Evolutionary conservation across 2,113 vertebrate genomes (phyloP).

Genomic region (Grantiella picta): DNA sequence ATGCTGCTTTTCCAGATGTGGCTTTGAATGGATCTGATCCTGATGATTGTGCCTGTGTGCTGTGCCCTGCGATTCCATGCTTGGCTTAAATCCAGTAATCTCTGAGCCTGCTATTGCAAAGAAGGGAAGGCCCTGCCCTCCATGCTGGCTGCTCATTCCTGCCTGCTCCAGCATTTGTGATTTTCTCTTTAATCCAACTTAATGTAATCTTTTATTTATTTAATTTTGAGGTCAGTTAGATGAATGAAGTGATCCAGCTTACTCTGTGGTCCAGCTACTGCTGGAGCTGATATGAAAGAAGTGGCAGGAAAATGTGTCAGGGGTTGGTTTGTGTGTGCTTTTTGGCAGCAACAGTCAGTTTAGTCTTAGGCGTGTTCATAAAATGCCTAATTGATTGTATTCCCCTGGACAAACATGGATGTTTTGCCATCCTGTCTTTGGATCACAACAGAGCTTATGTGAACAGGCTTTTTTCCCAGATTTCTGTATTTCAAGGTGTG

Average conservation of each 20-base stretch:
- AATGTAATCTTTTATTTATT: constrained; percentile 27
- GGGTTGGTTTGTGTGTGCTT: background rate
- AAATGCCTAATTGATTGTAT: background rate
- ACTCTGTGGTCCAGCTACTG: background rate
- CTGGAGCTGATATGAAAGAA: background rate
- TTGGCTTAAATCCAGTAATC: background rate
- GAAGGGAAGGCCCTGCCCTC: background rate
- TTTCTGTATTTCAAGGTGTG: background rate
- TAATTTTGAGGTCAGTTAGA: background rate
- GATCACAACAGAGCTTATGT: background rate
- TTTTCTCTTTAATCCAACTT: constrained; percentile 30
- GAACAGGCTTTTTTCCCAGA: background rate
- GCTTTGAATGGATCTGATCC: background rate
- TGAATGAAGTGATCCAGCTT: background rate
- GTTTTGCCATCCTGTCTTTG: background rate
- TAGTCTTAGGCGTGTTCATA: background rate
- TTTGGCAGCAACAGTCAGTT: background rate
- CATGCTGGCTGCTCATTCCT: background rate
- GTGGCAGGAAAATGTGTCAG: background rate
- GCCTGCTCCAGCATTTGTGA: background rate
- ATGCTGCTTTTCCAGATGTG: background rate
- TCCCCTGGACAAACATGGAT: background rate
- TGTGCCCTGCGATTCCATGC: background rate
- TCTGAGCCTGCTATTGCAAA: background rate
- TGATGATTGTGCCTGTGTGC: background rate